Base-by-base conservation (phyloP, 2,888 invertebrate species). In the Andricus curvator region DNA sequence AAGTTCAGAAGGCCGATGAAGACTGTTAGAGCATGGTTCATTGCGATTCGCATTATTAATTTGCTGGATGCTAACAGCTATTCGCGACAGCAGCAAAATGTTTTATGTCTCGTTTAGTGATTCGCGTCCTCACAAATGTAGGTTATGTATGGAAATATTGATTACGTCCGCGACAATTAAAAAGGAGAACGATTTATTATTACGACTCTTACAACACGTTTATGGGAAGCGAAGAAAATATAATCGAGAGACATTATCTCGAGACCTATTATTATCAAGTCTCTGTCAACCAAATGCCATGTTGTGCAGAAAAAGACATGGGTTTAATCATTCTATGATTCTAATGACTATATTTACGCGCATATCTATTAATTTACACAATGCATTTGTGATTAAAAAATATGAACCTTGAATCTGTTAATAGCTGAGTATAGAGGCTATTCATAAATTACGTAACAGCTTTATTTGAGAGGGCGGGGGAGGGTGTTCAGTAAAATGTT, bases 231-330 rank as follows among this genome's bases (percentile, higher is more conserved):
- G 44, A 48, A 48, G 44, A 70, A 70, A 70, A 70, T 70, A 29
- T 22, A 29, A 70, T 70, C 48, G 20, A 70, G 29, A 29, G 20
- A 44, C 48, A 70, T 56, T 51, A 70, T 70, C 44, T 70, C 33
- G 33, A 56, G 51, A 51, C 4, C 13, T 51, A 70, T 70, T 70
- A 74, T 74, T 74, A 56, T 74, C 48, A 56, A 51, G 33, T 70
- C 29, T 70, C 29, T 25, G 41, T 67, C n/a, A 67, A 37, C 41
- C 41, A 68, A 44, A 11, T 68, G 29, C 33, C 11, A 74, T 74
- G 56, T 74, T 74, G n/a, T 74, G 70, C 51, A 74, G 56, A 51
- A 51, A 74, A 74, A 48, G 33, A 74, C 68, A 70, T 48, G 68
- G 68, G 29, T 25, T 70, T 70, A 25, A 48, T 70, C 25, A 70